Evolutionary conservation across 2,888 invertebrate species (phyloP).

Genomic region (Tenthredo mesomela): DNA sequence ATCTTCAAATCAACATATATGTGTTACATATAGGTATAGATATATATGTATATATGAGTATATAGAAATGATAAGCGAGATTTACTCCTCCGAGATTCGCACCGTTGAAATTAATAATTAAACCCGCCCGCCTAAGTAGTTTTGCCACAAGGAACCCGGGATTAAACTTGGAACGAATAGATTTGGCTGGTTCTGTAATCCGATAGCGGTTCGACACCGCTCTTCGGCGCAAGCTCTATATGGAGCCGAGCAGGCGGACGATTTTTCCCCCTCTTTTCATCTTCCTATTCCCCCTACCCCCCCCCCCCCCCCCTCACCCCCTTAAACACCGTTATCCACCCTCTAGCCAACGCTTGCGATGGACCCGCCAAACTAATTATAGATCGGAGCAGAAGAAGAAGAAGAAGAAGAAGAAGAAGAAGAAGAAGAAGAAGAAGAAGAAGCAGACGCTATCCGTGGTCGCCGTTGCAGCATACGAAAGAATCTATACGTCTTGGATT

Average conservation of each 20-base stretch:
- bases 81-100: background rate
- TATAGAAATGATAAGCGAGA: background rate
- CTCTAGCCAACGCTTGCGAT: conserved; percentile 27
- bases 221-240: conserved; percentile 74
- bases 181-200: conserved; percentile 58
- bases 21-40: too few species aligned
- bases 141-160: conserved; percentile 23
- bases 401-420: conserved; percentile 13
- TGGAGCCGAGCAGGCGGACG: conserved; percentile 68
- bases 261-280: conserved; percentile 50
- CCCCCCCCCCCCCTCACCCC: conserved; percentile 68
- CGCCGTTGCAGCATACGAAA: background rate
- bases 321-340: conserved; percentile 60
- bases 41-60: too few species aligned
- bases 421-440: background rate
- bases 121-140: conserved; percentile 8
- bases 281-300: conserved; percentile 42
- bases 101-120: background rate
- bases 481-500: background rate
- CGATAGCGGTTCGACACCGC: conserved; percentile 62
- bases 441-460: background rate
- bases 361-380: conserved; percentile 72
- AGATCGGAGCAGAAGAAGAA: conserved; percentile 64
- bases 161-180: conserved; percentile 42
- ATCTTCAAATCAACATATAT: background rate